Conservation (phyloP, 2,113 vertebrate species). For the Thunnus maccoyii region DNA sequence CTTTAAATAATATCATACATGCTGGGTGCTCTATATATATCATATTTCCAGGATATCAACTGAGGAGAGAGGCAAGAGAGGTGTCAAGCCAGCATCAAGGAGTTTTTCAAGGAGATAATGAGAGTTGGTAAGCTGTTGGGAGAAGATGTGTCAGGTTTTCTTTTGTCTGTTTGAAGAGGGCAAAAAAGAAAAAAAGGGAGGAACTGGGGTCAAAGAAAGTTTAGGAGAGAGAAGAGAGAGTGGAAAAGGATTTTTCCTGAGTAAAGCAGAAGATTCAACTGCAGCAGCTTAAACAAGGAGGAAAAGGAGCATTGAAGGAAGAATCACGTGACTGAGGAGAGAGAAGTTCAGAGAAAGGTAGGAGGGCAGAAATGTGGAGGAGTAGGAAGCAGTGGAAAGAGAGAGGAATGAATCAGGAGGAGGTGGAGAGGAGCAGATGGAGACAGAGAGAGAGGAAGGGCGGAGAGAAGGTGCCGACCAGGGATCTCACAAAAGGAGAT, state of each 20-base stretch:
- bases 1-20: conserved; percentile 21
- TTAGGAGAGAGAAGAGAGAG: not conserved
- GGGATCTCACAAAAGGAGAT: conserved; percentile 51
- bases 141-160: conserved; percentile 1
- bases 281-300: conserved; percentile 27
- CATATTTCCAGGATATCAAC: conserved; percentile 27
- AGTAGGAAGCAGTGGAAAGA: conserved; percentile 40
- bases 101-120: conserved; percentile 26
- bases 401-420: conserved; percentile 64
- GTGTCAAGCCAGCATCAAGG: conserved; percentile 12
- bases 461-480: conserved; percentile 57
- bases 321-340: conserved; percentile 28
- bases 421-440: conserved; percentile 72
- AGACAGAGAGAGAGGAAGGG: conserved; percentile 51
- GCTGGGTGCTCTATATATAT: conserved; percentile 6
- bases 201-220: conserved; percentile 27
- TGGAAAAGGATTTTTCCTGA: not conserved
- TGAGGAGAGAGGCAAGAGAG: not conserved
- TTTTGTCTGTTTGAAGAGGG: conserved; percentile 26
- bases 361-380: conserved; percentile 53
- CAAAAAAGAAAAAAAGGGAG: conserved; percentile 8
- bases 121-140: conserved; percentile 6
- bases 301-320: not conserved
- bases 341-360: conserved; percentile 59
- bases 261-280: not conserved